phyloP scores from a whole-genome alignment of 1,140 invertebrate genomes.

The Marisa cornuarietis region DNA sequence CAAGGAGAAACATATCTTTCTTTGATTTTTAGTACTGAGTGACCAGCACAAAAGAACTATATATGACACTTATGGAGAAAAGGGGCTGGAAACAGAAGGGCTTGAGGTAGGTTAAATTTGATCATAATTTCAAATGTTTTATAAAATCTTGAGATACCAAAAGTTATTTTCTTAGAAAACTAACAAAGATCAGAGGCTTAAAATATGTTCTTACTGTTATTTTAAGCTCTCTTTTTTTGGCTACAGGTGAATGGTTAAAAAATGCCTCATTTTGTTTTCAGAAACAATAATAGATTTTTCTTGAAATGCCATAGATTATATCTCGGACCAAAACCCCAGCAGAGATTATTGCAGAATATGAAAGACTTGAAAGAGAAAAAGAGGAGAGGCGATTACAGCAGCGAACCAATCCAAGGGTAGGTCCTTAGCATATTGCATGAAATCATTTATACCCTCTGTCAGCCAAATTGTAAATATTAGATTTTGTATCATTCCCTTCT shows the following conservation, averaged over 20 bases:
- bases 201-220: neutral
- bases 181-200: no score
- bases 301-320: slow-evolving; percentile 67
- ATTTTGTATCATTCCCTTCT: no score
- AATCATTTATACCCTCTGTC: no score
- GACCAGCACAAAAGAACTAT: slow-evolving; percentile 83
- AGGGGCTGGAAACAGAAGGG: slow-evolving; percentile 88
- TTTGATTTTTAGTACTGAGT: slow-evolving; percentile 73
- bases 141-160: neutral
- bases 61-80: slow-evolving; percentile 80
- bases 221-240: neutral
- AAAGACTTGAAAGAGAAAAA: slow-evolving; percentile 79
- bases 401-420: slow-evolving; percentile 84
- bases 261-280: neutral
- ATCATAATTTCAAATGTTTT: neutral
- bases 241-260: neutral
- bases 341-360: slow-evolving; percentile 95
- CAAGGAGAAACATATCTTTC: neutral
- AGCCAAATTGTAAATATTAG: no score
- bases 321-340: slow-evolving; percentile 88
- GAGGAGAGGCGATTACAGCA: slow-evolving; percentile 87
- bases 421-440: neutral
- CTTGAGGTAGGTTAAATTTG: slow-evolving; percentile 78
- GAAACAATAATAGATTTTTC: neutral
- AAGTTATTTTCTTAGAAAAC: no score